Evolutionary conservation across 2,888 invertebrate species (phyloP).

Genomic region (Eristalinus aeneus): DNA sequence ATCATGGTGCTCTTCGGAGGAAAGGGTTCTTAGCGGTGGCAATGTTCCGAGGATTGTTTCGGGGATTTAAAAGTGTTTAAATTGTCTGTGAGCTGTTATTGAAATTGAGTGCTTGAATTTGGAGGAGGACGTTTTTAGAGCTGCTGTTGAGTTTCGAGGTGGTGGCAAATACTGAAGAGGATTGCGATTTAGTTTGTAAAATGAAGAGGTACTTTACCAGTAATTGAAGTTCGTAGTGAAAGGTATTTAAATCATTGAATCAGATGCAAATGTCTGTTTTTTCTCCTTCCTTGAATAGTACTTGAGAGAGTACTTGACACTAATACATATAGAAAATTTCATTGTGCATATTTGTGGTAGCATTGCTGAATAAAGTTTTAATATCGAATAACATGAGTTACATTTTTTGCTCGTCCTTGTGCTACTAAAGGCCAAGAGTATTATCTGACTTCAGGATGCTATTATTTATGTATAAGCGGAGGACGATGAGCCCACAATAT

Average conservation of each 20-base stretch:
- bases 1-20: neutral
- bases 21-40: neutral
- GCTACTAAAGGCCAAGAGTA: too few relatives aligned
- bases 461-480: too few relatives aligned
- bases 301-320: too few relatives aligned
- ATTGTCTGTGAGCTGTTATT: neutral
- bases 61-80: neutral
- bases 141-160: neutral
- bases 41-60: neutral
- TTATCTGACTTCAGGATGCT: too few relatives aligned
- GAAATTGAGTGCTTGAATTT: neutral
- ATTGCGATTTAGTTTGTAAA: neutral
- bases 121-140: neutral
- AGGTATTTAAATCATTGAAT: neutral
- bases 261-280: neutral
- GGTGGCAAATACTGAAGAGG: neutral
- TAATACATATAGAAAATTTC: too few relatives aligned
- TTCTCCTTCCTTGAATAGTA: neutral
- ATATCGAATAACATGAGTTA: too few relatives aligned
- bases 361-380: too few relatives aligned
- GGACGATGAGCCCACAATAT: too few relatives aligned
- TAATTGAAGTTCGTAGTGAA: neutral
- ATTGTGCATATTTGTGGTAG: too few relatives aligned
- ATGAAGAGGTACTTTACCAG: neutral
- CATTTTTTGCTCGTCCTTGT: too few relatives aligned